These are phyloP conservation scores for Epizoanthus illoricatus DNA, from an alignment of 92 coral and sea anemone species.

Conservation along the genomic window DNA sequence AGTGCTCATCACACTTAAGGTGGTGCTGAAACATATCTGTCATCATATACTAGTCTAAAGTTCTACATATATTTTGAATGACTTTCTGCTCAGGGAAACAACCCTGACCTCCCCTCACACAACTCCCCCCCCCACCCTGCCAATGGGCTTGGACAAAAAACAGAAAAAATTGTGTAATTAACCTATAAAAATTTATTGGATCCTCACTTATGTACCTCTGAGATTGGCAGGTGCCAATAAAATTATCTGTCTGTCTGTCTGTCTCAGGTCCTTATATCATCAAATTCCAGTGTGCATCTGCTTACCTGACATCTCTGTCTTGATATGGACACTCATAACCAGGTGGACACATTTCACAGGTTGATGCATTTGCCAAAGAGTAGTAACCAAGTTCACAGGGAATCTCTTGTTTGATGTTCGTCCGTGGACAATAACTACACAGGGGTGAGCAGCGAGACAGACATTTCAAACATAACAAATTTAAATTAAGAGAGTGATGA, in stretches of 20 bases:
- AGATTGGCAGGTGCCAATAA: no score
- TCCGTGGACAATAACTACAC: conserved; percentile 82
- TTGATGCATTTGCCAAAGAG: conserved; percentile 82
- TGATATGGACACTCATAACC: conserved; percentile 93
- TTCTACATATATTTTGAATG: no score
- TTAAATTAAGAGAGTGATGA: neutral
- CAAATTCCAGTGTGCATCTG: neutral
- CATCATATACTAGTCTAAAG: no score
- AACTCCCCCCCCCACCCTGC: neutral
- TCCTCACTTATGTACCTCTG: no score
- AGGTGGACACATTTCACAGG: conserved; percentile 90
- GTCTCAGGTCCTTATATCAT: neutral
- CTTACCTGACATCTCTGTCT: conserved; percentile 75
- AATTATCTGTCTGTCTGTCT: no score
- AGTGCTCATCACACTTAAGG: no score
- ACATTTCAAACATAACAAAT: neutral
- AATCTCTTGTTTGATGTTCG: conserved; percentile 56
- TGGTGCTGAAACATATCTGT: no score
- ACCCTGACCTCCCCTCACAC: neutral
- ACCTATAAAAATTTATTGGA: no score
- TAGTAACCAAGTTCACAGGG: conserved; percentile 86
- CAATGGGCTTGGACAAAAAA: neutral
- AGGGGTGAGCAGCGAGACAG: neutral
- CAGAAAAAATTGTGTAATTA: no score
- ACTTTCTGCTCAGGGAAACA: no score